Evolutionary conservation across 2,888 invertebrate species (phyloP).

Genomic region (Caenorhabditis angaria): DNA sequence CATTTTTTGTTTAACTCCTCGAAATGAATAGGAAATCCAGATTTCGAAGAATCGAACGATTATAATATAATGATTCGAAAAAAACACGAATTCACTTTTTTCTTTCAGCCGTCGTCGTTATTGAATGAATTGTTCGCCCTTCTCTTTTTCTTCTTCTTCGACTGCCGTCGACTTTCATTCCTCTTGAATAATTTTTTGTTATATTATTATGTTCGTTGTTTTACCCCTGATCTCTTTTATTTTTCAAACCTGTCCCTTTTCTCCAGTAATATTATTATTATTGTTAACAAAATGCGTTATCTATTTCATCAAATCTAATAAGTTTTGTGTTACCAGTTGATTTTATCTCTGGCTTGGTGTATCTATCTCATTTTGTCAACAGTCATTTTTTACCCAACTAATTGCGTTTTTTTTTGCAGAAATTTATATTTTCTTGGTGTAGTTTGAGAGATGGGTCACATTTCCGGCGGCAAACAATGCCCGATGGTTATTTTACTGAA

Average conservation of each 20-base stretch:
- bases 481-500: constrained; percentile 52
- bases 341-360: background rate
- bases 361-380: background rate
- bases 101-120: constrained; percentile 38
- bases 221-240: constrained; percentile 8
- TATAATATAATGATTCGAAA: background rate
- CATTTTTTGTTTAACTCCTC: no score
- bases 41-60: no score
- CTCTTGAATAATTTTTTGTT: constrained; percentile 1
- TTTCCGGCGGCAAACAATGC: constrained; percentile 36
- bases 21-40: no score
- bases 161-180: no score
- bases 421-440: constrained; percentile 9
- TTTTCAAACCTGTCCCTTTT: background rate
- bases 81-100: constrained; percentile 3
- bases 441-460: constrained; percentile 29
- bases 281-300: background rate
- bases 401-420: background rate
- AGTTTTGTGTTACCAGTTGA: constrained; percentile 1
- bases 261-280: background rate
- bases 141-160: no score
- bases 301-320: background rate
- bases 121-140: constrained; percentile 8
- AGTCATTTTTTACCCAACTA: background rate
- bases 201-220: constrained; percentile 8